Conservation (phyloP, 1,140 invertebrate genomes). For the Camponotus floridanus region DNA sequence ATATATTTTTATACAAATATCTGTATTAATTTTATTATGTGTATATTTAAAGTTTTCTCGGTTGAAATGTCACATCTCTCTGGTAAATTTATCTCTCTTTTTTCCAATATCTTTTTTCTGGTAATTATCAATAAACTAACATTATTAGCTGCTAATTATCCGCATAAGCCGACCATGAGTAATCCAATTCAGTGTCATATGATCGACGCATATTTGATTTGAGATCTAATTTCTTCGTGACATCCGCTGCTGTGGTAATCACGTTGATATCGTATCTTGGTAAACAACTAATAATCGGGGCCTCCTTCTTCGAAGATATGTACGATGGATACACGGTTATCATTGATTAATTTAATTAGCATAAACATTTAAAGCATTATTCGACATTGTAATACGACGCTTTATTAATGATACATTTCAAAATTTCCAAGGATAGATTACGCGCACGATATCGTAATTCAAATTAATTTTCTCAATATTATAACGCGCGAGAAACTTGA, state of each 20-base stretch:
- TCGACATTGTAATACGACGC: background rate
- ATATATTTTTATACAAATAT: background rate
- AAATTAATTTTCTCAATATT: slow-evolving; percentile 5
- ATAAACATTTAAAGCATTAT: background rate
- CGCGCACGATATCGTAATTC: background rate
- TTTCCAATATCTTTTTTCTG: background rate
- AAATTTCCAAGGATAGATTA: background rate
- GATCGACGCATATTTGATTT: slow-evolving; percentile 36
- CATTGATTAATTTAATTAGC: slow-evolving; percentile 10
- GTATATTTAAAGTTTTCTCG: background rate
- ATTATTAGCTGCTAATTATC: slow-evolving; percentile 13
- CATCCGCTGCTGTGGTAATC: slow-evolving; percentile 10
- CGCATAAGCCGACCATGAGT: background rate
- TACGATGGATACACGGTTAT: background rate
- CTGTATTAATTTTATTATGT: background rate
- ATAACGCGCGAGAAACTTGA: slow-evolving; percentile 9
- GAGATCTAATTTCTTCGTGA: slow-evolving; percentile 62
- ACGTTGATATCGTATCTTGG: slow-evolving; percentile 39
- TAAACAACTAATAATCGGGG: slow-evolving; percentile 44
- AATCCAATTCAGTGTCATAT: slow-evolving; percentile 9
- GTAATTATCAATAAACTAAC: slow-evolving; percentile 1
- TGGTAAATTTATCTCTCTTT: background rate
- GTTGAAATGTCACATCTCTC: background rate
- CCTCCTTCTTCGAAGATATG: slow-evolving; percentile 20
- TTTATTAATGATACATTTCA: slow-evolving; percentile 3